These are phyloP conservation scores for Thalassoma bifasciatum DNA, from an alignment of 2,113 vertebrate species.

Conservation along the genomic window DNA sequence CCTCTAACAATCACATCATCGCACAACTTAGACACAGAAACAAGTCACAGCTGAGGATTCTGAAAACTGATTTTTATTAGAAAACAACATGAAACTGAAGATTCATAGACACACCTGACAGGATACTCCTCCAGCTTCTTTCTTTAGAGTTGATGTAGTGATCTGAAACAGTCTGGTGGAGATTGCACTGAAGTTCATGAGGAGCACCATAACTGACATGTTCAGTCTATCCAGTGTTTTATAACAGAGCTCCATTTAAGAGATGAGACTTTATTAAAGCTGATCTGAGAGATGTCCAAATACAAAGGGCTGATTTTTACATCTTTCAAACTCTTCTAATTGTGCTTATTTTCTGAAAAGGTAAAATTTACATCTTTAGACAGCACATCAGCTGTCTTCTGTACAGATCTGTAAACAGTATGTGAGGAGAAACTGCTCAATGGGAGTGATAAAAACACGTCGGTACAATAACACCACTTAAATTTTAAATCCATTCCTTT, in stretches of 20 bases:
- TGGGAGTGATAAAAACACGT: slow-evolving; percentile 26
- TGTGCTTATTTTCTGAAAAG: slow-evolving; percentile 57
- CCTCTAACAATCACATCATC: slow-evolving; percentile 9
- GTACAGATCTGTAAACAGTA: slow-evolving; percentile 43
- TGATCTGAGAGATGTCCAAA: background rate
- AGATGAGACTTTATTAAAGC: background rate
- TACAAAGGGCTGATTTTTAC: slow-evolving; percentile 13
- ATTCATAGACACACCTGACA: slow-evolving; percentile 46
- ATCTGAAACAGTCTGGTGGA: slow-evolving; percentile 39
- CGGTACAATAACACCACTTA: background rate
- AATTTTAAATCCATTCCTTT: slow-evolving; percentile 45
- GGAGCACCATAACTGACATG: slow-evolving; percentile 31
- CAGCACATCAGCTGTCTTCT: background rate
- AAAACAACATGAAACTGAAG: slow-evolving; percentile 63
- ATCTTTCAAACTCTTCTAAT: slow-evolving; percentile 13
- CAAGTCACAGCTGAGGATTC: slow-evolving; percentile 24
- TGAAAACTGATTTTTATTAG: slow-evolving; percentile 71
- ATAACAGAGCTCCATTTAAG: background rate
- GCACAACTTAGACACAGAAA: slow-evolving; percentile 1
- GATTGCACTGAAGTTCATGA: slow-evolving; percentile 34
- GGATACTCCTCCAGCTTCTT: slow-evolving; percentile 18
- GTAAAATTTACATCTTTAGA: slow-evolving; percentile 50
- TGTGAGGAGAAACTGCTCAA: slow-evolving; percentile 7
- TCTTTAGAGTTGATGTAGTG: slow-evolving; percentile 17
- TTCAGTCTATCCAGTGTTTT: slow-evolving; percentile 11